A percentile compares a stretch with the other conserved stretches of the same genome.
Conservation (phyloP, 1,140 invertebrate genomes). For the Eubasilissa regina region DNA sequence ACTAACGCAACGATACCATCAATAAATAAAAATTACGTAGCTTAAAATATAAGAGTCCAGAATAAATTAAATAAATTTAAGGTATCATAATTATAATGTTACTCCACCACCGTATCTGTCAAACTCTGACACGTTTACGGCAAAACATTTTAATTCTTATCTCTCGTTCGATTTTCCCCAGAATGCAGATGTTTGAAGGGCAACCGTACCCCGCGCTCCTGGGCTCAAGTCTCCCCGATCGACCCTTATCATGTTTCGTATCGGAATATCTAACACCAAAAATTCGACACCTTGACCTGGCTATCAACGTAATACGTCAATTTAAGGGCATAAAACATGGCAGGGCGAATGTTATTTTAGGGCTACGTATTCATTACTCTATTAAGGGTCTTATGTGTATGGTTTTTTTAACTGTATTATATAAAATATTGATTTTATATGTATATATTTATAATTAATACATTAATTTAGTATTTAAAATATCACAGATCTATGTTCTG, state of each 20-base stretch:
- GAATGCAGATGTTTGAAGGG: constrained; percentile 31
- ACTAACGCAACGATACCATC: no score
- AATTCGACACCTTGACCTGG: constrained; percentile 19
- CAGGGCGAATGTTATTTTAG: not conserved
- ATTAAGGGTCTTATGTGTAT: no score
- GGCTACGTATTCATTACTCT: no score
- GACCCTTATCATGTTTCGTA: not conserved
- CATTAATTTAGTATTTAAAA: no score
- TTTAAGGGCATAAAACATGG: not conserved
- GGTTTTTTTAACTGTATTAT: no score
- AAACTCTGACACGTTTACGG: constrained; percentile 14
- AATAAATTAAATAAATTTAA: not conserved
- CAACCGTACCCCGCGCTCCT: not conserved
- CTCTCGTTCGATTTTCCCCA: constrained; percentile 14
- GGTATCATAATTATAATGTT: not conserved
- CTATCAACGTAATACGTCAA: constrained; percentile 20
- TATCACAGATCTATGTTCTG: no score
- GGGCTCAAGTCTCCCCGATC: not conserved
- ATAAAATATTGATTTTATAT: no score
- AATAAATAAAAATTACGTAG: no score
- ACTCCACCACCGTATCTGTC: not conserved
- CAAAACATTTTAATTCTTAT: constrained; percentile 25
- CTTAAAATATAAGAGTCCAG: no score
- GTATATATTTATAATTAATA: no score
- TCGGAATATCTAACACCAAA: constrained; percentile 4